phyloP scores from a whole-genome alignment of 2,113 vertebrate genomes.

The Gobio gobio region DNA sequence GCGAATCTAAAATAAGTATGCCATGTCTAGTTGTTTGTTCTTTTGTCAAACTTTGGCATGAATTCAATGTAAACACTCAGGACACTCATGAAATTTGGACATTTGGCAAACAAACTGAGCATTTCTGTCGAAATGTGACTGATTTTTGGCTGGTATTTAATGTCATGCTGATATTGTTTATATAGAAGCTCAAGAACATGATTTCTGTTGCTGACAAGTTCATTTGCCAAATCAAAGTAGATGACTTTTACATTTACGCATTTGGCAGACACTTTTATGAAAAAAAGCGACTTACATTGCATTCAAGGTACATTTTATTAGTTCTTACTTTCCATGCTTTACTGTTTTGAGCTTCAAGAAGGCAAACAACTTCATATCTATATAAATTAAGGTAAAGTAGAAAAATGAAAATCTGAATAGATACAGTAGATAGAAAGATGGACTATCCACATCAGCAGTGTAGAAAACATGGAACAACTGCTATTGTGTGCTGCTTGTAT shows the following conservation, averaged over 20 bases:
- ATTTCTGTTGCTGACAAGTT: too few relatives aligned
- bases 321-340: too few relatives aligned
- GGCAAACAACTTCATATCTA: not conserved
- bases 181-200: not conserved
- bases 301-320: too few relatives aligned
- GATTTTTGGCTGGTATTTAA: not conserved
- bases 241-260: not conserved
- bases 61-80: slow-evolving; percentile 3
- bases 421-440: too few relatives aligned
- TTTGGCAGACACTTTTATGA: too few relatives aligned
- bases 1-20: not conserved
- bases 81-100: not conserved
- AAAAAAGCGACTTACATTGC: too few relatives aligned
- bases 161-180: not conserved
- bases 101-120: not conserved
- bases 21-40: not conserved
- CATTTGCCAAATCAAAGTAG: not conserved
- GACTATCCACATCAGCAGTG: not conserved
- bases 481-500: not conserved
- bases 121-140: not conserved
- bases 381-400: not conserved
- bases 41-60: not conserved
- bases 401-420: not conserved
- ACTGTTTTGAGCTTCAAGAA: too few relatives aligned
- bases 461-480: not conserved